A percentile compares a stretch with the other conserved stretches of the same genome.
Conservation (phyloP, 1,140 invertebrate species). For the Diachasmimorpha longicaudata region DNA sequence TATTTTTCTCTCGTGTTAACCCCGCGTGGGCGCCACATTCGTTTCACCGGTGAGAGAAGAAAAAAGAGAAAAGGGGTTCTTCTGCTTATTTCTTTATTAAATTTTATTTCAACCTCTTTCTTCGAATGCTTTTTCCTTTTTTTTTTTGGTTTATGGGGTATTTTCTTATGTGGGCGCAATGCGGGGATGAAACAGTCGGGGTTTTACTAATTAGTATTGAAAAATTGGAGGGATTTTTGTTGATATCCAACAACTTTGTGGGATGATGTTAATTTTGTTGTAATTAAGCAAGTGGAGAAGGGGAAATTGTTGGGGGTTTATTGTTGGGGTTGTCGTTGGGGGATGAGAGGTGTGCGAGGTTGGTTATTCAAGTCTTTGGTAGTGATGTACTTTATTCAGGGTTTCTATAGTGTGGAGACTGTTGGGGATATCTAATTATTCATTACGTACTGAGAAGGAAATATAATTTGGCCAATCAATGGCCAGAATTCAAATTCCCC, state of each 20-base stretch:
- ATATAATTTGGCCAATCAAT: too few species aligned
- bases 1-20: constrained; percentile 57
- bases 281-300: constrained; percentile 34
- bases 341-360: not conserved
- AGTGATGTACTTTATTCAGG: not conserved
- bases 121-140: not conserved
- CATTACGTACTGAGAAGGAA: too few species aligned
- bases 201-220: constrained; percentile 50
- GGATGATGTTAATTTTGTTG: constrained; percentile 47
- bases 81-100: constrained; percentile 10
- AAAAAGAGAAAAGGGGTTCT: constrained; percentile 13
- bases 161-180: not conserved
- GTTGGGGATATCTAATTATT: too few species aligned
- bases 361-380: constrained; percentile 24
- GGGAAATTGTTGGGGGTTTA: constrained; percentile 5
- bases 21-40: constrained; percentile 30
- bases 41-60: constrained; percentile 16
- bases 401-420: not conserved
- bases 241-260: constrained; percentile 9
- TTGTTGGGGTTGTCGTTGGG: not conserved
- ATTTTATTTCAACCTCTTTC: constrained; percentile 3
- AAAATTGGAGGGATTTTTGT: constrained; percentile 35
- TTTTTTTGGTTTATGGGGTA: not conserved
- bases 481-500: too few species aligned
- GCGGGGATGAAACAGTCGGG: not conserved